Base-by-base conservation (phyloP, 2,888 invertebrate species). In the Selenia dentaria region DNA sequence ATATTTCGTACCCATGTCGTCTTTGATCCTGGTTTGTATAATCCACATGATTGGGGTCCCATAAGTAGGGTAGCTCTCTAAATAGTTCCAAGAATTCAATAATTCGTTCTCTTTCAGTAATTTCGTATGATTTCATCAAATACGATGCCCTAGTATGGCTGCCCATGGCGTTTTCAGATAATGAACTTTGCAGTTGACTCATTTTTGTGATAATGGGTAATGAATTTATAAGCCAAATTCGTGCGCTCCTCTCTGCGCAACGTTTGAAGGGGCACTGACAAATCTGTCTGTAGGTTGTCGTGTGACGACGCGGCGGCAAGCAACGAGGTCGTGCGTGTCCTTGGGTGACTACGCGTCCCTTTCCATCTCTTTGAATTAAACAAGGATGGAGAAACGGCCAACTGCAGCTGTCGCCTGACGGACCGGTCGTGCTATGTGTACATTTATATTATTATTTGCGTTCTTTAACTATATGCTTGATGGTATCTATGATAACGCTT, bases 21-120 rank as follows among this genome's bases (percentile, higher is more conserved):
- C 55, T 61, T 0, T 31, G 20, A 4, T 33, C 6, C 35, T 49
- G 54, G 25, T 44, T 54, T 9, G 36, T 46, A 35, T 62, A 64
- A 20, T 27, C 10, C 31, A 13, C 22, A 34, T 59, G 27, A 11
- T 45, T 8, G 0, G 13, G 11, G 13, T 64, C 42, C 65, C 64
- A 64, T 28, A 64, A 43, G 35, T 50, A 57, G 2, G 55, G 51
- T 9, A 32, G 18, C 0, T 32, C 26, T 48, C 36, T 49, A 22
- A 49, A 64, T 35, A 36, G 18, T 33, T 37, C 32, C 9, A 65
- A 26, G 13, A 63, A 13, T 22, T 62, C 44, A 18, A 20, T 29
- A 6, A 60, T 13, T 3, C 53, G 9, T 6, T 14, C 18, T 9
- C 32, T 43, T 26, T 62, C 63, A 6, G 43, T 24, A 11, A 43